Evolutionary conservation across 2,888 invertebrate genomes (phyloP).

Genomic region (Rotaria sp.): DNA sequence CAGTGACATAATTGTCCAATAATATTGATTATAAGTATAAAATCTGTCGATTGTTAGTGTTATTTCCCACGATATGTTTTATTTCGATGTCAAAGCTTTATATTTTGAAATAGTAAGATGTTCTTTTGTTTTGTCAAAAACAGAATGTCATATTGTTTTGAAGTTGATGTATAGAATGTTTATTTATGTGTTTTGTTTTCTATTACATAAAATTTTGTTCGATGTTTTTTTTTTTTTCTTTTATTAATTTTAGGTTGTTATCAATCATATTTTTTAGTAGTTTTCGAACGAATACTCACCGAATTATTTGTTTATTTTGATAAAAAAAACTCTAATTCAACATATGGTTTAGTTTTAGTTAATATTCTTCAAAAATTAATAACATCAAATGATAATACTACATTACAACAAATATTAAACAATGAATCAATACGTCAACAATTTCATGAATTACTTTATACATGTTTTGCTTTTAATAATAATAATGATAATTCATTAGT

Average conservation of each 20-base stretch:
- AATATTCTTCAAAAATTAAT: neutral
- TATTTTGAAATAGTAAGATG: no score
- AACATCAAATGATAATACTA: neutral
- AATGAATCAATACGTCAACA: neutral
- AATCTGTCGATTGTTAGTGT: no score
- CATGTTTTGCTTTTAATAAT: neutral
- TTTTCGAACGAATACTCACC: neutral
- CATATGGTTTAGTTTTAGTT: neutral
- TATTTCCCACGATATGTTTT: no score
- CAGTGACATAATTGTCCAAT: no score
- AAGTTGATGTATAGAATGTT: no score
- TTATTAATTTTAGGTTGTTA: slow-evolving; percentile 8
- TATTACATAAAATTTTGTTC: no score
- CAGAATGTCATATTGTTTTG: no score
- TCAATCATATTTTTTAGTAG: neutral
- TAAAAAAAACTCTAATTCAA: neutral
- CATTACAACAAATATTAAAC: neutral
- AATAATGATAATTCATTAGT: neutral
- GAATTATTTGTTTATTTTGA: neutral
- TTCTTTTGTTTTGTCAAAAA: no score
- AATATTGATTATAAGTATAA: no score
- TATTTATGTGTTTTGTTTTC: no score
- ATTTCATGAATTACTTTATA: neutral
- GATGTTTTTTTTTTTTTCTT: neutral
- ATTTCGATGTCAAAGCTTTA: no score